These are phyloP conservation scores for Ornithorhynchus anatinus DNA, from an alignment of 2,113 vertebrate species.

Conservation along the genomic window DNA sequence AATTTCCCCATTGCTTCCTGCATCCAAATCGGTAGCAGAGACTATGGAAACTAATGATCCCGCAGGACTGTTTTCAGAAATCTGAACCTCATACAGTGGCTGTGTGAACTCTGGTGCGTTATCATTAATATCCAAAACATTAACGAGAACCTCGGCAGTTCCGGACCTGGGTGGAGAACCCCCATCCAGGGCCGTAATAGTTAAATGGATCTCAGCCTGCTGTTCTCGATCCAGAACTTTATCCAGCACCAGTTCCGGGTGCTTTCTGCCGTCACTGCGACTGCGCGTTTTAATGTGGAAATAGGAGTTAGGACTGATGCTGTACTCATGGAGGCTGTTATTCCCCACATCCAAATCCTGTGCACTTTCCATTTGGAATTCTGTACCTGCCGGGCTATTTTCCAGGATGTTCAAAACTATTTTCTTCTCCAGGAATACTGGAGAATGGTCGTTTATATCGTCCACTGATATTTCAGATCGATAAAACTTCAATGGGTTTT, in stretches of 20 bases:
- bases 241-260: constrained; percentile 35
- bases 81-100: constrained; percentile 47
- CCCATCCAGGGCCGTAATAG: constrained; percentile 40
- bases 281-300: constrained; percentile 17
- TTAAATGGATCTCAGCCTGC: constrained; percentile 29
- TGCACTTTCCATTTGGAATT: constrained; percentile 49
- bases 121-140: constrained; percentile 54
- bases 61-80: constrained; percentile 42
- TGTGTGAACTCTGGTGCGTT: too few species aligned
- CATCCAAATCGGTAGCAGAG: constrained; percentile 55
- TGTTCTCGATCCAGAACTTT: constrained; percentile 46
- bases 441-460: constrained; percentile 82
- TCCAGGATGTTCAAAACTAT: constrained; percentile 48
- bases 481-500: constrained; percentile 79
- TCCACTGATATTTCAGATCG: constrained; percentile 73
- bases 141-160: constrained; percentile 17
- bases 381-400: constrained; percentile 17
- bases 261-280: not conserved
- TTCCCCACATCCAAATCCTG: constrained; percentile 51
- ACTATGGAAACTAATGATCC: constrained; percentile 38
- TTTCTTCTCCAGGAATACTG: constrained; percentile 61
- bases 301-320: constrained; percentile 39
- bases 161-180: constrained; percentile 44
- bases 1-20: constrained; percentile 49
- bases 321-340: constrained; percentile 62